phyloP scores from a whole-genome alignment of 2,888 invertebrate genomes.

The Dryobotodes eremita region DNA sequence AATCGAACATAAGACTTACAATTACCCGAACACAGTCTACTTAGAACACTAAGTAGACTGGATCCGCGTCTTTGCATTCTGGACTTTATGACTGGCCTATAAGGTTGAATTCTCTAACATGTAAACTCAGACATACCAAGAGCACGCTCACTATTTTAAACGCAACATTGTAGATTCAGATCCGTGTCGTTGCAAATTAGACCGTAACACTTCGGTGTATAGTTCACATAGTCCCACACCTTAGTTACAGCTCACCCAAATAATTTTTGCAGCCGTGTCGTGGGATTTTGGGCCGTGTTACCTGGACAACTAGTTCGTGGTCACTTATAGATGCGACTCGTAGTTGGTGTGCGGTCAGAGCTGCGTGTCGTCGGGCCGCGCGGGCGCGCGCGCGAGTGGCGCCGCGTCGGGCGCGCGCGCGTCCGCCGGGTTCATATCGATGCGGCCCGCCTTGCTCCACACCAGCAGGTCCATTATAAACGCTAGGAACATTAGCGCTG shows the following conservation, averaged over 20 bases:
- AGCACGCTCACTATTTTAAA: slow-evolving; percentile 34
- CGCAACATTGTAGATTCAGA: slow-evolving; percentile 32
- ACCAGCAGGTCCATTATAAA: slow-evolving; percentile 97
- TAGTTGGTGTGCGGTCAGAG: slow-evolving; percentile 80
- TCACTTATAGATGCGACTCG: slow-evolving; percentile 80
- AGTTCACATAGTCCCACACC: slow-evolving; percentile 30
- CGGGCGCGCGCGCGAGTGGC: background rate
- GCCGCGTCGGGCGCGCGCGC: slow-evolving; percentile 54
- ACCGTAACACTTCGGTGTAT: slow-evolving; percentile 29
- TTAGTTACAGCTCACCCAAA: slow-evolving; percentile 1
- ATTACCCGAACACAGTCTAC: background rate
- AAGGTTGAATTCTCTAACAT: slow-evolving; percentile 21
- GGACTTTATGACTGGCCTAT: slow-evolving; percentile 13
- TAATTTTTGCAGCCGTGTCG: background rate
- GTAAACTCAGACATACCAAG: background rate
- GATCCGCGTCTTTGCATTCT: slow-evolving; percentile 15
- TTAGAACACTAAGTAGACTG: background rate
- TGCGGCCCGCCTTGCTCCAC: slow-evolving; percentile 96
- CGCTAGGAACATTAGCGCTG: slow-evolving; percentile 95
- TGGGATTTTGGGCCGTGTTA: background rate
- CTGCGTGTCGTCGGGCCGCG: slow-evolving; percentile 76
- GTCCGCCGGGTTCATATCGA: slow-evolving; percentile 92
- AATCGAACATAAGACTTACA: background rate
- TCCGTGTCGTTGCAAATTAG: slow-evolving; percentile 32
- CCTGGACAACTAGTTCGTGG: background rate